These are phyloP conservation scores for Oostethus manadensis DNA, from an alignment of 2,113 vertebrate genomes.

Conservation along the genomic window DNA sequence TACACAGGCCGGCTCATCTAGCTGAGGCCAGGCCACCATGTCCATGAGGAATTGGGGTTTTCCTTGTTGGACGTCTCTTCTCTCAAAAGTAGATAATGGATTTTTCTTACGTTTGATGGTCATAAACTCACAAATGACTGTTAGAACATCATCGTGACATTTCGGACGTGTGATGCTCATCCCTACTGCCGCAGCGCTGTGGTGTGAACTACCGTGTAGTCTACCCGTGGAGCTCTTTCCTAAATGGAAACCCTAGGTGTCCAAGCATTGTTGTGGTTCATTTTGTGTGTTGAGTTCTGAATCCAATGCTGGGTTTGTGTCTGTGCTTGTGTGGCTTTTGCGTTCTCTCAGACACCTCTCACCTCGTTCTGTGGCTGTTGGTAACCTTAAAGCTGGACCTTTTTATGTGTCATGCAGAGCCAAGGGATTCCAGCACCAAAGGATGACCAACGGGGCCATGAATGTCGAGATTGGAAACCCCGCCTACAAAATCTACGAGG, in stretches of 20 bases:
- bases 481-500: constrained; percentile 97
- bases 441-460: constrained; percentile 96
- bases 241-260: background rate
- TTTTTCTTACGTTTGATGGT: too few relatives aligned
- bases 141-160: too few relatives aligned
- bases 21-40: too few relatives aligned
- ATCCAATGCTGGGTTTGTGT: constrained; percentile 56
- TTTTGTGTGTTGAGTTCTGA: constrained; percentile 15
- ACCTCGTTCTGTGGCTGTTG: constrained; percentile 40
- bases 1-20: too few relatives aligned
- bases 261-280: constrained; percentile 6
- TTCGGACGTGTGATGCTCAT: too few relatives aligned
- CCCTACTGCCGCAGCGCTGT: constrained; percentile 12
- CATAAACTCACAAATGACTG: too few relatives aligned
- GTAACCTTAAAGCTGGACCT: background rate
- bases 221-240: constrained; percentile 11
- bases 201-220: constrained; percentile 34
- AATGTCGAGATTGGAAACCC: constrained; percentile 97
- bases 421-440: constrained; percentile 96
- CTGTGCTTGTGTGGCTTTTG: constrained; percentile 46
- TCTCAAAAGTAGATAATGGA: too few relatives aligned
- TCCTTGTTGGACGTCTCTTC: too few relatives aligned
- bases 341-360: constrained; percentile 22
- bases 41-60: too few relatives aligned
- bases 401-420: constrained; percentile 69